phyloP scores from a whole-genome alignment of 2,113 vertebrate species.

The Hypomesus transpacificus region DNA sequence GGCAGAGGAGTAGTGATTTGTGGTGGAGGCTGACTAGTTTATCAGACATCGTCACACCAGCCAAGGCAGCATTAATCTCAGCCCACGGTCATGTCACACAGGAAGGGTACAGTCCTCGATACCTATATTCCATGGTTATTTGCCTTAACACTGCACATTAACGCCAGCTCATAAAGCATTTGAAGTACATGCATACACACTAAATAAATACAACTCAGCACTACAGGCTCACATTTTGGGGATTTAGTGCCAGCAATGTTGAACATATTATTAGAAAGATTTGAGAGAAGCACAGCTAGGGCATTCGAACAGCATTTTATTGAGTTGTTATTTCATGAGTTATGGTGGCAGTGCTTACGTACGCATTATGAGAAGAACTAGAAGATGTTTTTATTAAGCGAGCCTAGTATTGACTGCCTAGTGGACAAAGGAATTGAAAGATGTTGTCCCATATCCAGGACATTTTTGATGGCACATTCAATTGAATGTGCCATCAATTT shows the following conservation, averaged over 20 bases:
- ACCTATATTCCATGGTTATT: constrained; percentile 46
- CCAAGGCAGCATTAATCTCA: constrained; percentile 53
- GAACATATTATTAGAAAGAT: constrained; percentile 2
- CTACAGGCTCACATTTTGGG: neutral
- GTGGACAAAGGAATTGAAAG: too few relatives aligned
- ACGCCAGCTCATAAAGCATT: constrained; percentile 23
- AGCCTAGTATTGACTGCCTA: too few relatives aligned
- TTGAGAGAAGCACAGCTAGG: neutral
- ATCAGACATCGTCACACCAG: constrained; percentile 35
- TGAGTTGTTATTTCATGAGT: neutral
- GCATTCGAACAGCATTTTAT: neutral
- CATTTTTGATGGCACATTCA: too few relatives aligned
- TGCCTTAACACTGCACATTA: constrained; percentile 37
- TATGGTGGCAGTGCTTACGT: neutral
- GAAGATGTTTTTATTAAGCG: too few relatives aligned
- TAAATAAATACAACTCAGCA: constrained; percentile 8
- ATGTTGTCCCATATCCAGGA: too few relatives aligned
- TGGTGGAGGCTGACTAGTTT: constrained; percentile 44
- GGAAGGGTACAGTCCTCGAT: constrained; percentile 18
- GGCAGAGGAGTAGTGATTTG: constrained; percentile 63
- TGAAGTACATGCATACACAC: constrained; percentile 16
- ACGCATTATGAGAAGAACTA: neutral
- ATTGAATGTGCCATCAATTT: too few relatives aligned
- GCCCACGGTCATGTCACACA: constrained; percentile 45
- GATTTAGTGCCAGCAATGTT: neutral